phyloP scores from a whole-genome alignment of 1,140 invertebrate genomes.

The Drosophila simulans region DNA sequence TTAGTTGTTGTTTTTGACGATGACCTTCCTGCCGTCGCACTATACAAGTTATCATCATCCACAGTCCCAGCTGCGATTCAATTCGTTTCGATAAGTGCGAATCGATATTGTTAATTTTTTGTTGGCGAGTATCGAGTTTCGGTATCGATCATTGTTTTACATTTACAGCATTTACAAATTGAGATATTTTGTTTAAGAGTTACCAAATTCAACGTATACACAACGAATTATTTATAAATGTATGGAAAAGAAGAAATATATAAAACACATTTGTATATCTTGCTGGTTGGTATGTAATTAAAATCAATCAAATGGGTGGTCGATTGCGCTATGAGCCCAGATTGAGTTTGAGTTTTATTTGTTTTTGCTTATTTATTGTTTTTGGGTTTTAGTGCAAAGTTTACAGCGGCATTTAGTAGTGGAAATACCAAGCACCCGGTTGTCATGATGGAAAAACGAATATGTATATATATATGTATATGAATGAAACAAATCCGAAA shows the following conservation, averaged over 20 bases:
- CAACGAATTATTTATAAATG: conserved; percentile 41
- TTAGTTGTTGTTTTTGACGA: conserved; percentile 50
- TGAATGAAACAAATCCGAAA: conserved; percentile 43
- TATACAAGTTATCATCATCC: conserved; percentile 77
- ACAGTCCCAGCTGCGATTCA: conserved; percentile 69
- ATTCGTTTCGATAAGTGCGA: conserved; percentile 19
- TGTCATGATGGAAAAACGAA: conserved; percentile 49
- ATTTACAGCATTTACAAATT: conserved; percentile 77
- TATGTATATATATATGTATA: conserved; percentile 18
- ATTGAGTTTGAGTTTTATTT: conserved; percentile 49
- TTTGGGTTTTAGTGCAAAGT: conserved; percentile 78
- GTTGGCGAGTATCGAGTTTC: conserved; percentile 11
- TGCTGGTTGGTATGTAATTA: conserved; percentile 44
- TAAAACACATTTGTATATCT: conserved; percentile 62
- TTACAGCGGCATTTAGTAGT: conserved; percentile 79
- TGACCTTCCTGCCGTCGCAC: conserved; percentile 84
- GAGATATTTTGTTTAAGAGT: conserved; percentile 36
- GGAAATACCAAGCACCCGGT: conserved; percentile 77
- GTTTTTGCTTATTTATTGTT: conserved; percentile 23
- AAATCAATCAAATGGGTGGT: conserved; percentile 55
- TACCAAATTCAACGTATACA: conserved; percentile 46
- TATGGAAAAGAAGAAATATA: conserved; percentile 74
- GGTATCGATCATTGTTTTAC: conserved; percentile 35
- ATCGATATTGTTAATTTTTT: conserved; percentile 49
- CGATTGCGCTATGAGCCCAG: conserved; percentile 64